Percentiles rank a stretch among this genome's conserved stretches.
phyloP scores from a whole-genome alignment of 2,888 invertebrate species.

The Proisotoma minuta region DNA sequence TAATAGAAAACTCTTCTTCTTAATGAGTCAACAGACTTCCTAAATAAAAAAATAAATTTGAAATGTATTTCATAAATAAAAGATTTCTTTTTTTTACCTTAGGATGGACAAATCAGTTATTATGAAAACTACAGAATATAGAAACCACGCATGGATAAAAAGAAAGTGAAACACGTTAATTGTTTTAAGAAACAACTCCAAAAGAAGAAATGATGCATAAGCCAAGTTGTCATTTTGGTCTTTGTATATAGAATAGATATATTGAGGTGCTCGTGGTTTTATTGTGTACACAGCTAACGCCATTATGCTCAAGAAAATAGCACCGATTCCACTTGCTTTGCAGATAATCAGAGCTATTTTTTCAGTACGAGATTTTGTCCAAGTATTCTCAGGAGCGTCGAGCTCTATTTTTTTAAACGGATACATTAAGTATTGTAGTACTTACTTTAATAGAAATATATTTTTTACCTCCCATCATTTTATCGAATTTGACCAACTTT shows the following conservation, averaged over 20 bases:
- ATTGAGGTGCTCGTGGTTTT: neutral
- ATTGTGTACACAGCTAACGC: neutral
- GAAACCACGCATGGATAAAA: neutral
- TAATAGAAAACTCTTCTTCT: neutral
- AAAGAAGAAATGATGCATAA: neutral
- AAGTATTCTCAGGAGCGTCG: no score
- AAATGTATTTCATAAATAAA: no score
- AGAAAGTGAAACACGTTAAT: neutral
- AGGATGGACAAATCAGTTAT: neutral
- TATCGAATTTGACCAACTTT: neutral
- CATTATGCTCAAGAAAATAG: neutral
- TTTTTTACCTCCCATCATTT: neutral
- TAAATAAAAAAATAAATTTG: no score
- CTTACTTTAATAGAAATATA: no score
- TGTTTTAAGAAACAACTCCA: neutral
- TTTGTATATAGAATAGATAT: neutral
- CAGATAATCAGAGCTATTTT: neutral
- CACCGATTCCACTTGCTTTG: neutral
- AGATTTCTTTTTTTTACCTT: no score
- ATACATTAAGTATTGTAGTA: no score
- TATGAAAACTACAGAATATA: neutral
- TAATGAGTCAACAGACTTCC: neutral
- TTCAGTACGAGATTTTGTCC: neutral
- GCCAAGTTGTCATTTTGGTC: neutral
- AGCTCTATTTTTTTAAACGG: no score